A percentile compares a stretch with the other conserved stretches of the same genome.
Evolutionary conservation across 2,113 vertebrate species (phyloP).

Genomic region (Scolopax mira): DNA sequence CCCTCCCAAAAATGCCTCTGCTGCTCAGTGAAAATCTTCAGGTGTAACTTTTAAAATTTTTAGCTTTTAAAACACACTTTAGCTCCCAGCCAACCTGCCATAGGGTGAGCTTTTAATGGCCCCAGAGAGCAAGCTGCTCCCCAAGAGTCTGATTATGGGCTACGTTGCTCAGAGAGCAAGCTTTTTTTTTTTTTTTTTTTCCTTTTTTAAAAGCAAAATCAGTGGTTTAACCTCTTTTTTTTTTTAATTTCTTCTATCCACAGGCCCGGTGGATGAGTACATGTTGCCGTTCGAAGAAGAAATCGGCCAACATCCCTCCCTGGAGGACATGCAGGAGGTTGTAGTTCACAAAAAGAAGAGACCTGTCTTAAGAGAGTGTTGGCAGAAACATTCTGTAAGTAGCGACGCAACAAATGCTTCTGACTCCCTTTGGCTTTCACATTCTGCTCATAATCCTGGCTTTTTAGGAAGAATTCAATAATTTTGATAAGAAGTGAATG

Average conservation of each 20-base stretch:
- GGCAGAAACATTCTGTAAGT: slow-evolving; percentile 97
- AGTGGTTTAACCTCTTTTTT: not conserved
- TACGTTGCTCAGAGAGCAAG: rapidly evolving
- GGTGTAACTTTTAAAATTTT: too few species aligned
- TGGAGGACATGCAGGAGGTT: slow-evolving; percentile 99
- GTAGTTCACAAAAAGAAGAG: slow-evolving; percentile 98
- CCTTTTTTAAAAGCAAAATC: not conserved
- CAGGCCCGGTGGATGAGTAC: slow-evolving; percentile 96
- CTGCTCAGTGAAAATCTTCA: not conserved
- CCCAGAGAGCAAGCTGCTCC: too few species aligned
- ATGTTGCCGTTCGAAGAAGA: slow-evolving; percentile 98
- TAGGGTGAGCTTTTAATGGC: not conserved
- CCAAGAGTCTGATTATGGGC: rapidly evolving
- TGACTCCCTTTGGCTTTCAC: not conserved
- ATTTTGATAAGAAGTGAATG: not conserved
- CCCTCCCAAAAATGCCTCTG: not conserved
- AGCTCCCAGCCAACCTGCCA: not conserved
- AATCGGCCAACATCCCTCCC: slow-evolving; percentile 95
- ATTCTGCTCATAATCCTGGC: not conserved
- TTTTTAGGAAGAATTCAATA: not conserved
- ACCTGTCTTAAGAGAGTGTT: slow-evolving; percentile 91
- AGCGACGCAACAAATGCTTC: rapidly evolving
- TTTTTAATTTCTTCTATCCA: not conserved
- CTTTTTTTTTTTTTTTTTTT: rapidly evolving
- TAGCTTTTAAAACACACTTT: too few species aligned